Percentiles rank a stretch among this genome's conserved stretches.
phyloP scores from a whole-genome alignment of 2,888 invertebrate genomes.

The Heliconius sara region DNA sequence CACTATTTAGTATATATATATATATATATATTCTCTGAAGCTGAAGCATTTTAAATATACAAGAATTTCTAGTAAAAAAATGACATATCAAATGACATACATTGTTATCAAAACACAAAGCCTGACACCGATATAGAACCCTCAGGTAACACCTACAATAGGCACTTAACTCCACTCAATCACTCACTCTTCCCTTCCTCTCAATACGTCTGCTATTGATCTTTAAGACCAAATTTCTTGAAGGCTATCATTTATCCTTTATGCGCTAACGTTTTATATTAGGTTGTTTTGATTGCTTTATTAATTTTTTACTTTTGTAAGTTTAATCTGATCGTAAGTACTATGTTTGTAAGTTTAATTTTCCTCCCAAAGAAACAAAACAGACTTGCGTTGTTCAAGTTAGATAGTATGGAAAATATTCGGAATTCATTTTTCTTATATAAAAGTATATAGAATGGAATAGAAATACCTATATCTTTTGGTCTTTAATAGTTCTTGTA shows the following conservation, averaged over 20 bases:
- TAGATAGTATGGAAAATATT: too few species aligned
- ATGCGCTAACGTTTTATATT: not conserved
- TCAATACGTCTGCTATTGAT: constrained; percentile 30
- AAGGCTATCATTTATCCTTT: constrained; percentile 7
- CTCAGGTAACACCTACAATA: constrained; percentile 15
- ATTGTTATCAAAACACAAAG: not conserved
- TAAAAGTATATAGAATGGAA: too few species aligned
- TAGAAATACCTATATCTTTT: too few species aligned
- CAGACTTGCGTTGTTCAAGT: not conserved
- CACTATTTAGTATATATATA: too few species aligned
- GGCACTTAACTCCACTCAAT: constrained; percentile 19
- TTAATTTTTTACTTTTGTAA: not conserved
- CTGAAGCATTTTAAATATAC: too few species aligned
- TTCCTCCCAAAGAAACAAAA: too few species aligned
- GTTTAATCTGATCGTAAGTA: not conserved
- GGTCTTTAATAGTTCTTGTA: too few species aligned
- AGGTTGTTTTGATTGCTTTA: not conserved
- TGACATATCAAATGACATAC: too few species aligned
- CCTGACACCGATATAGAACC: not conserved
- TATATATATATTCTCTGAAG: too few species aligned
- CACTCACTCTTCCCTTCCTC: constrained; percentile 14
- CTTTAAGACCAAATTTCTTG: constrained; percentile 29
- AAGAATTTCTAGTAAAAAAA: too few species aligned
- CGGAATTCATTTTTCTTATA: not conserved
- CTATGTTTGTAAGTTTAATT: not conserved